Evolutionary conservation across 2,797 vertebrate species (phyloP).

Genomic region (Catostomus latipinnis): DNA sequence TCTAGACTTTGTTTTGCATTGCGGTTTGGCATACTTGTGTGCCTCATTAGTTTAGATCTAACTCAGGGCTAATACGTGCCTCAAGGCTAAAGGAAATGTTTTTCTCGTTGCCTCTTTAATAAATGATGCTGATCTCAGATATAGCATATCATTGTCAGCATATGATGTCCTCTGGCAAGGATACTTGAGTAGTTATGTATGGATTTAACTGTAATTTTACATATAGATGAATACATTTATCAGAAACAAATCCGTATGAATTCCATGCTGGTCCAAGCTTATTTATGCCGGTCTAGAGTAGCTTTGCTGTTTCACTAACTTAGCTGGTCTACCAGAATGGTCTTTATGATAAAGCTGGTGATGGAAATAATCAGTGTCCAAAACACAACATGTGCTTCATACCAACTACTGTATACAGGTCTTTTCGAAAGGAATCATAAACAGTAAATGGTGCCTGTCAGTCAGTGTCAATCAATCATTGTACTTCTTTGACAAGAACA

Average conservation of each 20-base stretch:
- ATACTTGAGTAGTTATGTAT: not conserved
- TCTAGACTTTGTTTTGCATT: not conserved
- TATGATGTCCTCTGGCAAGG: not conserved
- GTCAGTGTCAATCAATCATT: not conserved
- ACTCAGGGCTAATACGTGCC: conserved; percentile 5
- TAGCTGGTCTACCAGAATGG: too few relatives aligned
- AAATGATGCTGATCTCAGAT: not conserved
- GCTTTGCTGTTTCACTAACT: too few relatives aligned
- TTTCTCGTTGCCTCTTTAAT: not conserved
- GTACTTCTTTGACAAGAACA: not conserved
- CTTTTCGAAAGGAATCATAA: not conserved
- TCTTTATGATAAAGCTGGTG: too few relatives aligned
- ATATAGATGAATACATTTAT: not conserved
- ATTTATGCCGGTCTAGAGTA: not conserved
- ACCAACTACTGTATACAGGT: not conserved
- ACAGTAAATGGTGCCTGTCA: not conserved
- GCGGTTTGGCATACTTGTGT: not conserved
- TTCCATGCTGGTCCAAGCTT: not conserved
- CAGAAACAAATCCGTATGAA: not conserved
- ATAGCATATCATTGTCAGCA: not conserved
- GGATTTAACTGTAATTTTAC: not conserved
- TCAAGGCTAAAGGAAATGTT: conserved; percentile 3
- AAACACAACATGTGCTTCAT: not conserved
- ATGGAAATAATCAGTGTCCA: not conserved
- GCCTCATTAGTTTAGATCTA: not conserved